phyloP scores from a whole-genome alignment of 2,797 vertebrate genomes.

The Danio jaintianensis region DNA sequence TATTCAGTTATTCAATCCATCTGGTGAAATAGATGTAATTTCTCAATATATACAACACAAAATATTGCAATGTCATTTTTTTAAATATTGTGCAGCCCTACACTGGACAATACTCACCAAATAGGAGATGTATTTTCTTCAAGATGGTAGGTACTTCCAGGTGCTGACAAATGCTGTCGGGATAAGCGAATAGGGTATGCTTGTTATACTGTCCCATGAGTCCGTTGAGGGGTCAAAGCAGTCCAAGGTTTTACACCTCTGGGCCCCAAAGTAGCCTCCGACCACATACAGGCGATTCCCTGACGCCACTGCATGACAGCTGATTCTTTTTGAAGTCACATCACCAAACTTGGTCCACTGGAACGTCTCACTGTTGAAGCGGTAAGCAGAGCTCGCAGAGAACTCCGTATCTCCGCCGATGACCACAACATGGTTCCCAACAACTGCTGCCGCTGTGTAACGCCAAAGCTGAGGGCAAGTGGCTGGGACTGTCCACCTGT shows the following conservation, averaged over 20 bases:
- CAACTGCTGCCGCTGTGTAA: slow-evolving; percentile 85
- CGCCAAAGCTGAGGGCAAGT: slow-evolving; percentile 88
- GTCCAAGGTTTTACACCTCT: slow-evolving; percentile 86
- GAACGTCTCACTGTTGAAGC: slow-evolving; percentile 88
- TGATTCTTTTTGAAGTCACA: slow-evolving; percentile 84
- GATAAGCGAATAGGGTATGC: slow-evolving; percentile 87
- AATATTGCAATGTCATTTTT: too few species aligned
- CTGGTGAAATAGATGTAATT: too few species aligned
- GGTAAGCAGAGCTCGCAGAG: slow-evolving; percentile 86
- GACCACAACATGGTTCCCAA: slow-evolving; percentile 84
- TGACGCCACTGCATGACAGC: slow-evolving; percentile 85
- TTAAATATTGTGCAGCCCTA: neutral
- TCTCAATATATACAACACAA: too few species aligned
- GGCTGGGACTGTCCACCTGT: slow-evolving; percentile 84
- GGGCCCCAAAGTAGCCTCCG: slow-evolving; percentile 86
- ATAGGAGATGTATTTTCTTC: slow-evolving; percentile 39
- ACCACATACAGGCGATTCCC: slow-evolving; percentile 87
- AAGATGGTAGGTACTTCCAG: slow-evolving; percentile 88
- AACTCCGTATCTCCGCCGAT: slow-evolving; percentile 88
- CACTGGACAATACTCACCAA: slow-evolving; percentile 70
- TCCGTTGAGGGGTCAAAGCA: slow-evolving; percentile 86
- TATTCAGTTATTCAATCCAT: too few species aligned
- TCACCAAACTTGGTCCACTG: slow-evolving; percentile 89
- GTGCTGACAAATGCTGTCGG: slow-evolving; percentile 90
- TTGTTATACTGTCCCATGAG: slow-evolving; percentile 88